phyloP scores from a whole-genome alignment of 2,888 invertebrate genomes.

The Drosophila pseudotakahashii region DNA sequence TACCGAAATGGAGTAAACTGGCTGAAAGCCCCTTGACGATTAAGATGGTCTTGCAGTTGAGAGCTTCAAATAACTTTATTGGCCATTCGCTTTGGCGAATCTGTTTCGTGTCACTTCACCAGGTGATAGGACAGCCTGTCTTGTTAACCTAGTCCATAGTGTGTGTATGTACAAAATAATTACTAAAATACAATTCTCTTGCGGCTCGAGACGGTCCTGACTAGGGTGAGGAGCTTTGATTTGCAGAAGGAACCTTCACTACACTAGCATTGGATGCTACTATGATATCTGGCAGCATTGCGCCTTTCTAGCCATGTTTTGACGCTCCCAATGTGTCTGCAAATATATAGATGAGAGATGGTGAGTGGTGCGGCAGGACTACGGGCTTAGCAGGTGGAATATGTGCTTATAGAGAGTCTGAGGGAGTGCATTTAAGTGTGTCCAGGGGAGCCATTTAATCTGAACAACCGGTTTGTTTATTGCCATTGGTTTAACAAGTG shows the following conservation, averaged over 20 bases:
- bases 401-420: slow-evolving; percentile 29
- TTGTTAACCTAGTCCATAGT: slow-evolving; percentile 27
- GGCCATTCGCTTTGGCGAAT: slow-evolving; percentile 41
- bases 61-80: slow-evolving; percentile 47
- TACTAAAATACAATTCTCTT: slow-evolving; percentile 68
- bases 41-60: slow-evolving; percentile 20
- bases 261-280: slow-evolving; percentile 56
- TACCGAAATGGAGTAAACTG: not conserved
- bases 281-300: slow-evolving; percentile 81
- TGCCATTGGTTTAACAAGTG: slow-evolving; percentile 37
- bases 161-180: slow-evolving; percentile 45
- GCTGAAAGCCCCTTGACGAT: slow-evolving; percentile 5
- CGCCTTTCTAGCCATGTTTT: slow-evolving; percentile 73
- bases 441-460: slow-evolving; percentile 15
- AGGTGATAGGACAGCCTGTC: slow-evolving; percentile 38
- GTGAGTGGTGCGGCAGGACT: slow-evolving; percentile 60
- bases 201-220: slow-evolving; percentile 62
- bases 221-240: slow-evolving; percentile 61
- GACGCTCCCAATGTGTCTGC: slow-evolving; percentile 76
- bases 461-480: slow-evolving; percentile 30
- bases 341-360: slow-evolving; percentile 77
- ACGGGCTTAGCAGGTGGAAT: slow-evolving; percentile 14
- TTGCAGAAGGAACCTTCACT: slow-evolving; percentile 50
- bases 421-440: slow-evolving; percentile 4
- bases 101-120: slow-evolving; percentile 31